These are phyloP conservation scores for Scopus umbretta DNA, from an alignment of 2,113 vertebrate species.

Conservation along the genomic window DNA sequence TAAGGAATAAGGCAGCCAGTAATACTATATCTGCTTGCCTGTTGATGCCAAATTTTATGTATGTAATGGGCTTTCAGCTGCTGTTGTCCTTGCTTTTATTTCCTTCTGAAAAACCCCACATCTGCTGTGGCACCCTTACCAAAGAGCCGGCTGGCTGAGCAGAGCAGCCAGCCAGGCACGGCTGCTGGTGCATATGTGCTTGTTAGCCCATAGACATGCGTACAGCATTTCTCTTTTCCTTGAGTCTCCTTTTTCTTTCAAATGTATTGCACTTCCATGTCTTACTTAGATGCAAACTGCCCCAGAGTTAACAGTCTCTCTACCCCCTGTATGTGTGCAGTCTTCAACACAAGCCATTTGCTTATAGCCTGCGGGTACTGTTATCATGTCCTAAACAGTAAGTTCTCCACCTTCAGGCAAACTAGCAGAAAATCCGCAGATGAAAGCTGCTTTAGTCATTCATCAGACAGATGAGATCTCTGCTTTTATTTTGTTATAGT, in stretches of 20 bases:
- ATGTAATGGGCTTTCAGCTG: not conserved
- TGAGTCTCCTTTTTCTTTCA: not conserved
- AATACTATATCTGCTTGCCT: not conserved
- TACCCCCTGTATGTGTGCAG: not conserved
- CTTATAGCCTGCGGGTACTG: not conserved
- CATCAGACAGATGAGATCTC: constrained; percentile 55
- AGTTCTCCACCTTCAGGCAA: constrained; percentile 39
- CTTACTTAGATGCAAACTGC: not conserved
- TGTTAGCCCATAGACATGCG: not conserved
- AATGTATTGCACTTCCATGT: not conserved
- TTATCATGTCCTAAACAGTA: not conserved
- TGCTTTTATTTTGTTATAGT: constrained; percentile 55
- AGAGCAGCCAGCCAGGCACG: not conserved
- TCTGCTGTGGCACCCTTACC: not conserved
- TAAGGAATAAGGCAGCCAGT: not conserved
- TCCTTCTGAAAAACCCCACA: not conserved
- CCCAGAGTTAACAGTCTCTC: not conserved
- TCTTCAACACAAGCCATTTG: not conserved
- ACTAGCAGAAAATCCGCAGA: constrained; percentile 14
- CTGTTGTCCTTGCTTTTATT: not conserved
- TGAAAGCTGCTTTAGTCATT: constrained; percentile 44
- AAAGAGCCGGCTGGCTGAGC: not conserved
- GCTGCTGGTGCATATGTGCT: not conserved
- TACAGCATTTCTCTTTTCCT: not conserved
- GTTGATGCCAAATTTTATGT: not conserved